A percentile compares a stretch with the other conserved stretches of the same genome.
Evolutionary conservation across 1,140 invertebrate genomes (phyloP).

Genomic region (Atopsyche davidsoni): DNA sequence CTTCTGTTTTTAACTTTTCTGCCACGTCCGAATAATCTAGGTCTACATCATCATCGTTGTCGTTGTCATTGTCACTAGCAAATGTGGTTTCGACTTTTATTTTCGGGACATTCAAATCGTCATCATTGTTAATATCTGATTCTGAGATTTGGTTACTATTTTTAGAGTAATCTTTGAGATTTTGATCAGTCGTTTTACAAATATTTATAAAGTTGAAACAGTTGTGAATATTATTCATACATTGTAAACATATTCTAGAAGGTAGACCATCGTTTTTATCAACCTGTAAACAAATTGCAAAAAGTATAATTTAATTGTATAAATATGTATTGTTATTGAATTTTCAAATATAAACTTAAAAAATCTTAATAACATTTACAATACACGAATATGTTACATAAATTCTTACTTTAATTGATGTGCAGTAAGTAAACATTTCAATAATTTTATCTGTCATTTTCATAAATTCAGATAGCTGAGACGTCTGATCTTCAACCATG

Average conservation of each 20-base stretch:
- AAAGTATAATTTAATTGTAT: neutral
- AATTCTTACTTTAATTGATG: constrained; percentile 12
- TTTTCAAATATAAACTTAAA: neutral
- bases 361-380: neutral
- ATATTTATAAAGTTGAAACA: constrained; percentile 19
- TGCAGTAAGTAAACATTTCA: constrained; percentile 20
- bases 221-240: constrained; percentile 12
- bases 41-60: constrained; percentile 1
- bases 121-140: constrained; percentile 1
- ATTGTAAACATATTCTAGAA: constrained; percentile 7
- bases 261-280: constrained; percentile 12
- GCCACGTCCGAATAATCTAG: neutral
- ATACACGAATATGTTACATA: neutral
- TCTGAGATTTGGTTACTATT: constrained; percentile 6
- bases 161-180: constrained; percentile 3
- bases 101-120: neutral
- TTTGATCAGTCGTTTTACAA: constrained; percentile 12
- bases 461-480: constrained; percentile 6
- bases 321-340: neutral
- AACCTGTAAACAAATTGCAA: constrained; percentile 4
- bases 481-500: constrained; percentile 10
- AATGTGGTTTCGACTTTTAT: neutral
- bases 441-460: constrained; percentile 18
- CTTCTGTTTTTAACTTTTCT: no score
- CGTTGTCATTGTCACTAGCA: neutral